Conservation (phyloP, 2,113 vertebrate species). For the Daubentonia madagascariensis region DNA sequence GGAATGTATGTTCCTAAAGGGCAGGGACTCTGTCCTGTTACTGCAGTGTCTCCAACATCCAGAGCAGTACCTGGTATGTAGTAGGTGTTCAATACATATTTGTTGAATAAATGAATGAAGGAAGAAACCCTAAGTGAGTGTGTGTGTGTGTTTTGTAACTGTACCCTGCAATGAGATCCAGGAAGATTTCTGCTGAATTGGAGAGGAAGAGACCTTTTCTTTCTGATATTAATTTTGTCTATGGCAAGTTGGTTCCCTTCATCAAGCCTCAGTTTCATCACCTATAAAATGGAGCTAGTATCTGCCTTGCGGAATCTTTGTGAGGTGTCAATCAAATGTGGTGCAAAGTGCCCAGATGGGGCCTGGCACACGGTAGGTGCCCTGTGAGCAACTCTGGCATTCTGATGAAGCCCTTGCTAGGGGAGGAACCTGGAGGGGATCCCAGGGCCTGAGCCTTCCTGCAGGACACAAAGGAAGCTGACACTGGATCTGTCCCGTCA, state of each 20-base stretch:
- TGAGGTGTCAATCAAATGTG: neutral
- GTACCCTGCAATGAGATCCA: neutral
- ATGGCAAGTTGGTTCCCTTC: neutral
- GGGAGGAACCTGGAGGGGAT: neutral
- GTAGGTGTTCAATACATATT: neutral
- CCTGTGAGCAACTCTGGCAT: neutral
- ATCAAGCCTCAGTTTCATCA: neutral
- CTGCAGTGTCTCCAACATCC: neutral
- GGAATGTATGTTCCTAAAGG: neutral
- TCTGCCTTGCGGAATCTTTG: neutral
- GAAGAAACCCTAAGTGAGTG: neutral
- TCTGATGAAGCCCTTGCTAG: neutral
- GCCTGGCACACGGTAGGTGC: neutral
- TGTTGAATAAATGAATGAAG: neutral
- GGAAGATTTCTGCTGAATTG: neutral
- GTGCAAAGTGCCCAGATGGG: neutral
- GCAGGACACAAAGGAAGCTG: conserved; percentile 66
- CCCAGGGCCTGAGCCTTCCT: conserved; percentile 45
- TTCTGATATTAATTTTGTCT: neutral
- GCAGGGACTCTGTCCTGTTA: neutral
- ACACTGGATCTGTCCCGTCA: conserved; percentile 75
- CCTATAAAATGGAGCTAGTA: neutral
- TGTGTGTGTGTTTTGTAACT: neutral
- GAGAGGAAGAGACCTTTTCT: neutral
- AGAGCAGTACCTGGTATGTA: neutral